Evolutionary conservation across 2,113 vertebrate genomes (phyloP), one percentile per base, ranked within the genome.

Genomic region (Cephalopterus ornatus): DNA sequence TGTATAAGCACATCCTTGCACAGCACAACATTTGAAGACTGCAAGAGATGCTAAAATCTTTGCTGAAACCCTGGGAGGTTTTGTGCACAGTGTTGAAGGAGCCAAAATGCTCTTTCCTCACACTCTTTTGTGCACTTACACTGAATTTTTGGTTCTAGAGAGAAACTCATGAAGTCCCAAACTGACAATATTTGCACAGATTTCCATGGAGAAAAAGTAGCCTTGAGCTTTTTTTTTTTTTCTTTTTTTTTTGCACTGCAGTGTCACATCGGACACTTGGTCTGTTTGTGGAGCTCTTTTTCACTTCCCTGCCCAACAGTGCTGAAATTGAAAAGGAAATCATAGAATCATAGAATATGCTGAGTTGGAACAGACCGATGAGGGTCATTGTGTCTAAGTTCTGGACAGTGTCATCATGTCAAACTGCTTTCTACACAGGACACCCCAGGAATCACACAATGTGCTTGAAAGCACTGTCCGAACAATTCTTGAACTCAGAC

Each of bases 1-100:
- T 92, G 88, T 82, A 75, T 93, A 95, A 94, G 89, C 88, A 94
- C 89, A 94, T 88, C 96, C 82, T 88, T 95, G 80, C 92, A 80
- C n/a, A 95, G 76, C 74, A 86, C 63, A 97, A 84, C 90, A 92
- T 90, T 97, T 80, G 70, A 94, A 89, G 92, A 88, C 53, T 72
- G 77, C 7, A 39, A 91, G 67, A 94, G 92, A 85, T 65, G 35
- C 70, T 91, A 72, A 87, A 93, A 71, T 94, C 95, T 82, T 94
- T 21, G 47, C 91, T 89, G 82, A 92, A 96, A 65, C 83, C 53
- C 62, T 66, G 32, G 24, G 44, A 94, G 77, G 53, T 79, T 84
- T 85, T 92, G 65, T 68, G 55, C 46, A 70, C 12, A 17, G 42
- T 59, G 47, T 21, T 90, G 78, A 85, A 94, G 66, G 62, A 92